Percentiles rank a stretch among this genome's conserved stretches.
Conservation (phyloP, 2,113 vertebrate species). For the Actenoides hombroni region DNA sequence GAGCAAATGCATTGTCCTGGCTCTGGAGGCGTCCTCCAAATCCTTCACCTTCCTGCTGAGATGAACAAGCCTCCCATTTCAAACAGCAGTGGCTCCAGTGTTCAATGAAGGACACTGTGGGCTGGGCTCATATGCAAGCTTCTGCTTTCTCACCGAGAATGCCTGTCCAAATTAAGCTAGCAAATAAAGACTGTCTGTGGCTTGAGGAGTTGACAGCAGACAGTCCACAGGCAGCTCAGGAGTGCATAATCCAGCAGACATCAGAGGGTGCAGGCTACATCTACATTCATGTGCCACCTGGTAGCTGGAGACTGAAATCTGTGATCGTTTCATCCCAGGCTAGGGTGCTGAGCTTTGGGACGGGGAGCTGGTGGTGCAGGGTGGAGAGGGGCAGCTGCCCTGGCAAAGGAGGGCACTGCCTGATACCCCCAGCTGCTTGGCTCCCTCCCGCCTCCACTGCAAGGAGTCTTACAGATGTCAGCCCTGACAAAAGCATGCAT, state of each 20-base stretch:
- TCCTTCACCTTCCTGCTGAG: neutral
- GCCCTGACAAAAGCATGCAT: neutral
- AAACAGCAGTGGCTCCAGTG: neutral
- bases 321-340: neutral
- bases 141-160: neutral
- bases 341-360: neutral
- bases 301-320: neutral
- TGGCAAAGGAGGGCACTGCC: neutral
- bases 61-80: neutral
- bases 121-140: neutral
- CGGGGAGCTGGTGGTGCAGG: fast-evolving
- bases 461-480: neutral
- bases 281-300: neutral
- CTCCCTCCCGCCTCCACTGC: neutral
- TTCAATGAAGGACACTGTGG: neutral
- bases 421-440: fast-evolving
- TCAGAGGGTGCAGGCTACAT: neutral
- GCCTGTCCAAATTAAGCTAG: neutral
- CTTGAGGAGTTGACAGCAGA: neutral
- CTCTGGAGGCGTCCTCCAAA: neutral
- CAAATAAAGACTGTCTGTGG: neutral
- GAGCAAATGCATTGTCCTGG: neutral
- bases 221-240: neutral
- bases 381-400: neutral
- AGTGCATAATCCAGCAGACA: neutral